Conservation (phyloP, 2,888 invertebrate species). For the Heliconius sara region DNA sequence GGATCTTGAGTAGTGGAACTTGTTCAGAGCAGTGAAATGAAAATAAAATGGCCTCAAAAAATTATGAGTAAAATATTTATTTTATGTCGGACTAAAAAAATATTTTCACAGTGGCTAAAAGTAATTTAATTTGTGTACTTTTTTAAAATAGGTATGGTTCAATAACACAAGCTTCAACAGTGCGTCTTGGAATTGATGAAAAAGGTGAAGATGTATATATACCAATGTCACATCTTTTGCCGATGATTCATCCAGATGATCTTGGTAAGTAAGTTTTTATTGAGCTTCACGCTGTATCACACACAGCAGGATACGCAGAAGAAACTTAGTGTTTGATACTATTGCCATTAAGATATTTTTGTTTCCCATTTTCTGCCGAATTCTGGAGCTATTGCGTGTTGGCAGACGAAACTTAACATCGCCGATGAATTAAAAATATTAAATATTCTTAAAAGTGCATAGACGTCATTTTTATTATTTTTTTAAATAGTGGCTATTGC, state of each 20-base stretch:
- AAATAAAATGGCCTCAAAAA: no score
- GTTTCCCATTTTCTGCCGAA: no score
- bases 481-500: no score
- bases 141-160: conserved; percentile 89
- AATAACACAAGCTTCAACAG: conserved; percentile 95
- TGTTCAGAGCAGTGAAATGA: no score
- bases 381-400: background rate
- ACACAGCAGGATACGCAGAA: background rate
- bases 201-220: conserved; percentile 89
- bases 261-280: conserved; percentile 77
- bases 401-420: background rate
- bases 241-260: conserved; percentile 95
- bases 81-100: background rate
- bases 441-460: background rate
- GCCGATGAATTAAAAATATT: background rate
- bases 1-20: no score
- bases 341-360: background rate
- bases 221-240: conserved; percentile 92
- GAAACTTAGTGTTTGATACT: background rate
- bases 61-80: no score
- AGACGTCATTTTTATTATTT: no score
- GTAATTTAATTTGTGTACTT: background rate
- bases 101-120: background rate
- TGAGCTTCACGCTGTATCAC: background rate
- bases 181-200: conserved; percentile 89